Base-by-base conservation (phyloP, 1,140 invertebrate species). In the Pygmarrhopalites habei region DNA sequence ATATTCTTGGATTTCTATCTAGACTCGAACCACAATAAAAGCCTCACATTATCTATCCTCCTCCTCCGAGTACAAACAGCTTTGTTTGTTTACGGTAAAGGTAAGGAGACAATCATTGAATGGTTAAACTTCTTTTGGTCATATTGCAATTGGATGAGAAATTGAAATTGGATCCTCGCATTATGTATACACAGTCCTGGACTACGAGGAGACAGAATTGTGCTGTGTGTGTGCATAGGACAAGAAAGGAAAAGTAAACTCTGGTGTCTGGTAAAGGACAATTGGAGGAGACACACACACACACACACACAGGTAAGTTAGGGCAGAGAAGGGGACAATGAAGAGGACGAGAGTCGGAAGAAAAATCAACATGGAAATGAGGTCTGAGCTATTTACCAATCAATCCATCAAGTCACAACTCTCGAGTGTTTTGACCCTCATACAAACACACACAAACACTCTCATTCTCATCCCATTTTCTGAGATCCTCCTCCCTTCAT, bases 371-470 rank as follows among this genome's bases (percentile, higher is more conserved):
- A 49, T 49, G 46, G 46, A 49, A 49, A 49, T 49, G 46, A 19
- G 46, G 46, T 49, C 19, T 7, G 14, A 21, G 19, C 23, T 49
- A 49, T 49, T 49, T 49, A 21, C 19, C 46, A 5, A 49, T 23
- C 46, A 49, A 49, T 49, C 46, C 46, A 49, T 49, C 46, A 49
- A 49, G 23, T 49, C n/a, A n/a, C n/a, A n/a, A n/a, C n/a, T n/a
- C n/a, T n/a, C n/a, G n/a, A n/a, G n/a, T n/a, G n/a, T n/a, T n/a
- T n/a, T n/a, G n/a, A n/a, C n/a, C n/a, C n/a, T n/a, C n/a, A n/a
- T n/a, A n/a, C n/a, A n/a, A n/a, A n/a, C n/a, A n/a, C n/a, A n/a
- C n/a, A n/a, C n/a, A n/a, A n/a, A n/a, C n/a, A n/a, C n/a, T n/a
- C n/a, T n/a, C n/a, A n/a, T n/a, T n/a, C n/a, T n/a, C n/a, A n/a